Percentiles rank a stretch among this genome's conserved stretches.
Evolutionary conservation across 2,113 vertebrate species (phyloP).

Genomic region (Gulo gulo): DNA sequence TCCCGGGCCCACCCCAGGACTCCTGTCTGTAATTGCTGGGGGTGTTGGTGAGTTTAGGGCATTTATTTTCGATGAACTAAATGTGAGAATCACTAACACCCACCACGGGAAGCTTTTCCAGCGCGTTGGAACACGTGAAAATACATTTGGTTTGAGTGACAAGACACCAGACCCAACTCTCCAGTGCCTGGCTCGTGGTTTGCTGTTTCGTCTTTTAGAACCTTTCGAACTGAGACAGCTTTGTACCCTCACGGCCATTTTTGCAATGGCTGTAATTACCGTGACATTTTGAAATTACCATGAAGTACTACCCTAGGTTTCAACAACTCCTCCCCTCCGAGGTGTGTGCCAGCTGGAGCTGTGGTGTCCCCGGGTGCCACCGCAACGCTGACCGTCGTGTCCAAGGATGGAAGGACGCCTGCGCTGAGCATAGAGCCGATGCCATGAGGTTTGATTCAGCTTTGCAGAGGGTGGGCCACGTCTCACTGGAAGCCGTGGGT

Average conservation of each 20-base stretch:
- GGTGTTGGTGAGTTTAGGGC: background rate
- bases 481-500: accelerated
- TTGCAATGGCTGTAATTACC: background rate
- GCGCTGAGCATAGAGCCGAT: accelerated
- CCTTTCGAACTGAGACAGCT: accelerated
- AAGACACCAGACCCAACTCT: background rate
- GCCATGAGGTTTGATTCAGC: background rate
- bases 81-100: accelerated
- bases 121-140: background rate
- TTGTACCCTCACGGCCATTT: accelerated
- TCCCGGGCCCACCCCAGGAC: background rate
- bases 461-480: accelerated
- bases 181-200: accelerated
- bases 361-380: accelerated
- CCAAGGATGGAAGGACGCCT: background rate
- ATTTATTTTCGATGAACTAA: background rate
- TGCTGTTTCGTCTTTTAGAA: accelerated
- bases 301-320: accelerated
- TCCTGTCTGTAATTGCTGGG: background rate
- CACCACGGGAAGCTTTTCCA: accelerated
- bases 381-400: accelerated
- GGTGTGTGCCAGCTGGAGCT: accelerated
- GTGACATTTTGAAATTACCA: accelerated
- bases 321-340: accelerated
- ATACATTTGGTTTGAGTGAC: background rate